These are phyloP conservation scores for Cyclophora punctaria DNA, from an alignment of 2,888 invertebrate species.

Conservation along the genomic window DNA sequence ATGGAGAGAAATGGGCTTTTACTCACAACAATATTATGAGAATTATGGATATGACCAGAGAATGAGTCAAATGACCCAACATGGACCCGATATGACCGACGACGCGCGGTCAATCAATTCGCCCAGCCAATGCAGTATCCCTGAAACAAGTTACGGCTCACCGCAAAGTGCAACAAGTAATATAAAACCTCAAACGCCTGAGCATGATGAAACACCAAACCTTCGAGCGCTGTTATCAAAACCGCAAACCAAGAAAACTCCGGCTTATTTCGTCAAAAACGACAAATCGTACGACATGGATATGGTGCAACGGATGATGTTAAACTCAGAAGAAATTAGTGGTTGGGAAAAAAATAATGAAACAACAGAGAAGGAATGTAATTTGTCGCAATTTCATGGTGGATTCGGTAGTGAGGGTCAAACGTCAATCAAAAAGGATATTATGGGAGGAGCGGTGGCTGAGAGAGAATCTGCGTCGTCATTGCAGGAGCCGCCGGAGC, in stretches of 20 bases:
- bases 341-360: slow-evolving; percentile 57
- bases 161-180: slow-evolving; percentile 49
- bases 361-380: slow-evolving; percentile 45
- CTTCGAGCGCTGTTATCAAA: slow-evolving; percentile 75
- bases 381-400: slow-evolving; percentile 68
- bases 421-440: slow-evolving; percentile 51
- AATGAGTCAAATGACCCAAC: slow-evolving; percentile 28
- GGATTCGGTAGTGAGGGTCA: slow-evolving; percentile 51
- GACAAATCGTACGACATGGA: slow-evolving; percentile 46
- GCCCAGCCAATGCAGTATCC: slow-evolving; percentile 51
- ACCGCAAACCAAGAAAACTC: slow-evolving; percentile 36
- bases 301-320: slow-evolving; percentile 42
- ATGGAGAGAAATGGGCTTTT: slow-evolving; percentile 57
- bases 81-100: slow-evolving; percentile 35
- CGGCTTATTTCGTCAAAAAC: slow-evolving; percentile 42
- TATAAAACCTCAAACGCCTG: slow-evolving; percentile 42
- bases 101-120: slow-evolving; percentile 48
- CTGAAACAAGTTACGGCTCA: slow-evolving; percentile 56
- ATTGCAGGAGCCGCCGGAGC: slow-evolving; percentile 48
- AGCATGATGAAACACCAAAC: slow-evolving; percentile 69
- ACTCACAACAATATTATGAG: slow-evolving; percentile 43
- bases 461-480: slow-evolving; percentile 51
- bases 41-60: slow-evolving; percentile 42
- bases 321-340: slow-evolving; percentile 37
- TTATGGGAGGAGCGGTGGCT: slow-evolving; percentile 50